These are phyloP conservation scores for Eristalinus sepulchralis DNA, from an alignment of 2,888 invertebrate species.

Conservation along the genomic window DNA sequence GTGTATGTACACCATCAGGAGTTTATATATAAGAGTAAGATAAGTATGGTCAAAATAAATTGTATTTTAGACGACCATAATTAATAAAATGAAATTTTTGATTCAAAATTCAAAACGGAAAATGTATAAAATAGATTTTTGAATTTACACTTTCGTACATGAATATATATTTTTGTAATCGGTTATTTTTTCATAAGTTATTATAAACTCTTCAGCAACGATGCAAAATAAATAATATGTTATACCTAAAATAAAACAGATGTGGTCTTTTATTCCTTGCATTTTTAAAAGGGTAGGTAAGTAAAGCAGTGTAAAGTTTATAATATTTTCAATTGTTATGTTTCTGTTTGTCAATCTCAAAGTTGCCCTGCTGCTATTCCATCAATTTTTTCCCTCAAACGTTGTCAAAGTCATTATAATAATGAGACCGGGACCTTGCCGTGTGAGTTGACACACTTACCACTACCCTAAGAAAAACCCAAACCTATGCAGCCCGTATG, in stretches of 20 bases:
- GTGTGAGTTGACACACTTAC: too few relatives aligned
- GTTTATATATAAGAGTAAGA: neutral
- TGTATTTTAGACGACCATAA: neutral
- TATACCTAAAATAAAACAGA: neutral
- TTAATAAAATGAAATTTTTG: neutral
- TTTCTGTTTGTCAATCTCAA: too few relatives aligned
- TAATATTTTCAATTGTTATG: too few relatives aligned
- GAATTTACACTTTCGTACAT: neutral
- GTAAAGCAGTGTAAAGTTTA: too few relatives aligned
- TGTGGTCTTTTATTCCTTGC: neutral
- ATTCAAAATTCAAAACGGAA: neutral
- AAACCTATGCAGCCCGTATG: too few relatives aligned
- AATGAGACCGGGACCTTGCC: too few relatives aligned
- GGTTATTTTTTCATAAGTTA: constrained; percentile 22
- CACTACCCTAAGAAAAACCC: too few relatives aligned
- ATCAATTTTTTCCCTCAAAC: too few relatives aligned
- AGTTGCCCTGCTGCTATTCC: too few relatives aligned
- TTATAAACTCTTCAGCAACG: neutral
- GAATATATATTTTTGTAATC: constrained; percentile 32
- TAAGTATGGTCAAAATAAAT: neutral
- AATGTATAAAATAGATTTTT: neutral
- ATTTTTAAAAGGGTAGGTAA: neutral
- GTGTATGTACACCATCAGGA: neutral
- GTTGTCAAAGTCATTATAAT: too few relatives aligned
- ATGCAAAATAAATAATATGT: constrained; percentile 2